Evolutionary conservation across 2,113 vertebrate genomes (phyloP), one percentile per base, ranked within the genome.

Genomic region (Anhinga rufa): DNA sequence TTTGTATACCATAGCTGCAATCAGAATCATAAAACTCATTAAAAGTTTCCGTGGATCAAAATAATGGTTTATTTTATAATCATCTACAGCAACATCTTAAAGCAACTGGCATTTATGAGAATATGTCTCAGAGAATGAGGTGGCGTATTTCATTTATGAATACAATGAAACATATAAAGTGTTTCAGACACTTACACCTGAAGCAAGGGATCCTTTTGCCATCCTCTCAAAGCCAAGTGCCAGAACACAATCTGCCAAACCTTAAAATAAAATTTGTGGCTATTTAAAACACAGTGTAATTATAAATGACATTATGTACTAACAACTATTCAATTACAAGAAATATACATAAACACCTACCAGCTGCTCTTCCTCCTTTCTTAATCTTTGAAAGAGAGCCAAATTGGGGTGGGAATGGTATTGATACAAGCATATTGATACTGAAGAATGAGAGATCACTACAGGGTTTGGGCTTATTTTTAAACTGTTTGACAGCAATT

Each of bases 161-260:
- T 31, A 57, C 6, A 51, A 25, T 17, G 22, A 89, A 87, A 40
- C 1, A 5, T 21, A 24, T 26, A 9, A 74, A 65, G 44, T 6
- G 14, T 72, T 92, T 84, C 77, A 62, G 57, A 93, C 46, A 97
- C 96, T 97, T 97, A 99, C 99, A 94, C 95, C 96, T 19, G 40
- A 0, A 42, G 34, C 7, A 94, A 99, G 32, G 38, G 99, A 97
- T 52, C 99, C 99, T 86, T 93, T 98, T 79, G 98, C 97, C 99
- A 99, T 99, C 98, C 98, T 99, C 96, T 99, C 99, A 98, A 99
- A 99, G 12, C 99, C 99, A 16, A 99, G 98, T 65, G 99, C 99
- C 85, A 99, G 97, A 69, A 98, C 98, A 98, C 99, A 99, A 66
- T 99, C 97, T 60, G 98, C 98, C 91, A 99, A 72, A 95, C 98